Base-by-base conservation (phyloP, 37 sponge, comb jelly and placozoan species). In the Sycon ciliatum region DNA sequence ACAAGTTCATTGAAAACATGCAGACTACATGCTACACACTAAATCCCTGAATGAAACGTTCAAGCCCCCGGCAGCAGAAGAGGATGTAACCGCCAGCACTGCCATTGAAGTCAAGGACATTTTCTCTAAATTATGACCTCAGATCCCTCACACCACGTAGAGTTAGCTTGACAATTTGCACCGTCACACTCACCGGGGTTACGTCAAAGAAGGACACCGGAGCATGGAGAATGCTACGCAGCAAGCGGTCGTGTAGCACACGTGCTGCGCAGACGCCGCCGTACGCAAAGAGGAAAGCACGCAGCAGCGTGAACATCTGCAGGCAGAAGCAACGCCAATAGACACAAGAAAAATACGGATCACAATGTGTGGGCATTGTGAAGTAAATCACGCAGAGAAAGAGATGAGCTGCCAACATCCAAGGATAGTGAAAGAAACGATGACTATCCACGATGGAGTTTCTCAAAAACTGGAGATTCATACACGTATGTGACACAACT, bases 221-320 rank as follows among this genome's bases (percentile, higher is more conserved):
- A 62, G 95, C 83, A 54, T 60, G 68, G 71, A 94, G 78, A 32
- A 94, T 81, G 35, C 62, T 57, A 24, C 32, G 33, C 18, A 94
- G 76, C 23, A 94, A 74, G 26, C 76, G 76, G 53, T 79, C 78
- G 68, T 94, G 95, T 2, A 94, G 40, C 6, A 78, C 72, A 13
- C 38, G 79, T 1, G 95, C 88, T 23, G 95, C 95, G 67, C 82
- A 75, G n/a, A 94, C 71, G 32, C 95, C 95, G 20, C 92, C 92
- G 77, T 87, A 89, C 32, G 95, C 95, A 78, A 75, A 94, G 18
- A 87, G 73, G 57, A 94, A 94, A 4, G 95, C 95, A 39, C 95
- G 63, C 29, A 94, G 75, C 46, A 94, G 80, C 11, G 91, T 84
- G 58, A 94, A 94, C 26, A 94, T 64, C 90, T 89, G 37, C 7